A percentile compares a stretch with the other conserved stretches of the same genome.
phyloP scores from a whole-genome alignment of 1,140 invertebrate genomes.

The Kradibia gibbosae region DNA sequence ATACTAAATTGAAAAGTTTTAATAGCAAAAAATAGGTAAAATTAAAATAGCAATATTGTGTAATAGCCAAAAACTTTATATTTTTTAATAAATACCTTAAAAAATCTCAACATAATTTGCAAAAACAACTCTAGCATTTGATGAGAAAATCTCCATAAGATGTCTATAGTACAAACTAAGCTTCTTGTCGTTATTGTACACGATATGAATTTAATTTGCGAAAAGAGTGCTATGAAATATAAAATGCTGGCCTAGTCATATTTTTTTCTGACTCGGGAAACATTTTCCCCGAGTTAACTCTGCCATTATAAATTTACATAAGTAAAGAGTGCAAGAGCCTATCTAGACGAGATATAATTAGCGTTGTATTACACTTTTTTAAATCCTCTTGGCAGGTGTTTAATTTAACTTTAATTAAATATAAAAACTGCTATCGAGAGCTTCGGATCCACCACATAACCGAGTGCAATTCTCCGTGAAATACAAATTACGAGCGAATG shows the following conservation, averaged over 20 bases:
- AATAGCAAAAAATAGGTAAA: no score
- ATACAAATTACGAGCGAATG: constrained; percentile 7
- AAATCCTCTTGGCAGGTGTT: background rate
- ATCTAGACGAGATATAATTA: background rate
- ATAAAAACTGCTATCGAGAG: constrained; percentile 11
- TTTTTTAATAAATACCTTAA: no score
- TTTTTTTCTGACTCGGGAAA: background rate
- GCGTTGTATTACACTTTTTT: background rate
- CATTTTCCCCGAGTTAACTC: background rate
- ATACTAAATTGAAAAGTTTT: no score
- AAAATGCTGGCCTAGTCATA: background rate
- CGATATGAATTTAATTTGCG: background rate
- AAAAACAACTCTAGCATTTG: no score
- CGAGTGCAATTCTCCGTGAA: background rate
- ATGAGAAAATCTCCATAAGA: no score
- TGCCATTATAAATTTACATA: constrained; percentile 12
- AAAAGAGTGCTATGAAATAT: background rate
- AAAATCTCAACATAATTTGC: no score
- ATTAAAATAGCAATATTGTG: no score
- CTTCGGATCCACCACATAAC: background rate
- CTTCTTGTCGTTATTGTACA: background rate
- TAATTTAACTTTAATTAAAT: constrained; percentile 25
- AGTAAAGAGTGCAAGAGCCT: background rate
- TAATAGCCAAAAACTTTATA: no score
- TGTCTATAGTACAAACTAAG: no score